These are phyloP conservation scores for Ennomos fuscantarius DNA, from an alignment of 2,888 invertebrate species.

Conservation along the genomic window DNA sequence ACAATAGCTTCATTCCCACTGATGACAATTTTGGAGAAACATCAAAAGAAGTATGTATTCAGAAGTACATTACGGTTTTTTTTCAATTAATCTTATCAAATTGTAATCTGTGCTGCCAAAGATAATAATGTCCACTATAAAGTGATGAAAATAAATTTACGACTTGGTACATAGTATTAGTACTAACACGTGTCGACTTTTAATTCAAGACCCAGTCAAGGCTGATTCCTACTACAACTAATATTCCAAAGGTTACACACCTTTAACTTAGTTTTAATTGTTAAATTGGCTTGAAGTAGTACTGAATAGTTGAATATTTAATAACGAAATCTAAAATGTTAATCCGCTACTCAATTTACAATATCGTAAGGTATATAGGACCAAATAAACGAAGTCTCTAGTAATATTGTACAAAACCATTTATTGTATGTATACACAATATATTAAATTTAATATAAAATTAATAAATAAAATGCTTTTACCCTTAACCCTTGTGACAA, in stretches of 20 bases:
- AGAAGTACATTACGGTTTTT: too few species aligned
- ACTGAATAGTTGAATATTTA: background rate
- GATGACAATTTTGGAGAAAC: too few species aligned
- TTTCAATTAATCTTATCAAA: too few species aligned
- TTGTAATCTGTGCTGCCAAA: too few species aligned
- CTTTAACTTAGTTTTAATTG: constrained; percentile 15
- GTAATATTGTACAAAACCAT: constrained; percentile 40
- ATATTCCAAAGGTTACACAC: constrained; percentile 11
- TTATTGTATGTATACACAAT: constrained; percentile 45
- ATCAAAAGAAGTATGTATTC: too few species aligned
- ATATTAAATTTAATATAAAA: constrained; percentile 33
- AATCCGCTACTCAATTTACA: constrained; percentile 5
- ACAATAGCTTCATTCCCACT: too few species aligned
- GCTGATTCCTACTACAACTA: constrained; percentile 10
- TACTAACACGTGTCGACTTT: background rate
- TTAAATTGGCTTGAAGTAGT: constrained; percentile 1
- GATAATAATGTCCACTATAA: too few species aligned
- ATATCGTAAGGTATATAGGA: constrained; percentile 6
- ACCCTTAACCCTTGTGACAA: constrained; percentile 60
- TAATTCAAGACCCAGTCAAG: background rate
- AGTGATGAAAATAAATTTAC: too few species aligned
- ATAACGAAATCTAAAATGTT: constrained; percentile 1
- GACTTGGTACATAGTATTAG: background rate
- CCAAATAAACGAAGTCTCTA: constrained; percentile 2
- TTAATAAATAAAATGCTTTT: constrained; percentile 68